Percentiles rank a stretch among this genome's conserved stretches.
These are phyloP conservation scores for Spilarctia lutea DNA, from an alignment of 2,888 invertebrate genomes.

Conservation along the genomic window DNA sequence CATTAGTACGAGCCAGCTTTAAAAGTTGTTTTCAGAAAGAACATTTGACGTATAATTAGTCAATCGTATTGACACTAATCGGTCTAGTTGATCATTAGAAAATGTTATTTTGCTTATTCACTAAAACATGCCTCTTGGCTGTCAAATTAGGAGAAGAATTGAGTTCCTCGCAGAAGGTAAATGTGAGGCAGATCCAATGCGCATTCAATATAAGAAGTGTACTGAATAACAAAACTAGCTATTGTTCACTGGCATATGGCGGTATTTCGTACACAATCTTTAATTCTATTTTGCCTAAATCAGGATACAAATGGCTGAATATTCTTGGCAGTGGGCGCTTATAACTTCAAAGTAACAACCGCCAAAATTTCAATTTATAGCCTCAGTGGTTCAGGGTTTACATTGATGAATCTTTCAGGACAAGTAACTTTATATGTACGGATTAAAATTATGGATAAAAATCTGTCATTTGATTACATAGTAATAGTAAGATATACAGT, in stretches of 20 bases:
- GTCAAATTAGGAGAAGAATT: not conserved
- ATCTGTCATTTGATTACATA: not conserved
- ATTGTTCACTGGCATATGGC: no score
- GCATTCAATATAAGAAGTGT: not conserved
- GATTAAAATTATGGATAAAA: not conserved
- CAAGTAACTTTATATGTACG: not conserved
- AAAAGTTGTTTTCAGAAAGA: not conserved
- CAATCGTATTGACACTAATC: not conserved
- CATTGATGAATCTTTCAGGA: no score
- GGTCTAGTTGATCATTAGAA: not conserved
- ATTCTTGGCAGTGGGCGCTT: no score
- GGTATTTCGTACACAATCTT: no score
- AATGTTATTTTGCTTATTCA: not conserved
- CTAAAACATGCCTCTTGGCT: not conserved
- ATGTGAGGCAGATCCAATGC: not conserved
- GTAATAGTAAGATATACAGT: not conserved
- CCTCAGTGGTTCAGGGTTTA: no score
- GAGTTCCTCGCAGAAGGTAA: not conserved
- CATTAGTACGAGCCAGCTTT: not conserved
- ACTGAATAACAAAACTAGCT: no score
- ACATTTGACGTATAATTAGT: not conserved
- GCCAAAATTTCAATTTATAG: no score
- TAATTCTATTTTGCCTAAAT: no score
- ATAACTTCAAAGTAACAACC: no score
- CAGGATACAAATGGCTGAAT: no score